Conservation (phyloP, 2,113 vertebrate genomes). For the Vidua macroura region DNA sequence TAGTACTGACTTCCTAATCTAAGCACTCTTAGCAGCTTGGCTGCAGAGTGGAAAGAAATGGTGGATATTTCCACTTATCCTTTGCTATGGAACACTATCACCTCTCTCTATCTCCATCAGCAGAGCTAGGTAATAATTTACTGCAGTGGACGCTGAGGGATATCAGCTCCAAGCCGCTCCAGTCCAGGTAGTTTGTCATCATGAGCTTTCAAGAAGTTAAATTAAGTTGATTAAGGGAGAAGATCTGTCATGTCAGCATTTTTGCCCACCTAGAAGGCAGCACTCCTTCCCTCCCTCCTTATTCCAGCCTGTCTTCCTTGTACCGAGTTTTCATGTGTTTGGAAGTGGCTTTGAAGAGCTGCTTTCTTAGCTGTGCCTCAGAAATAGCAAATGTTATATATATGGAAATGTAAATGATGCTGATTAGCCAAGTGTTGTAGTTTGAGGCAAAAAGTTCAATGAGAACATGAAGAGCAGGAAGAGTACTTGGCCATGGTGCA, state of each 20-base stretch:
- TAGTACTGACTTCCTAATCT: not conserved
- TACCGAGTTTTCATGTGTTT: not conserved
- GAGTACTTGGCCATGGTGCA: not conserved
- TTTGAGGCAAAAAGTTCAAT: slow-evolving; percentile 8
- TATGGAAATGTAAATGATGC: not conserved
- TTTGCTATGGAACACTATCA: slow-evolving; percentile 55
- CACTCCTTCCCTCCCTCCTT: not conserved
- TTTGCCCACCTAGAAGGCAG: slow-evolving; percentile 20
- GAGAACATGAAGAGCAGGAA: not conserved
- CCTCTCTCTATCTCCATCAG: slow-evolving; percentile 59
- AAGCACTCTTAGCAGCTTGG: slow-evolving; percentile 1
- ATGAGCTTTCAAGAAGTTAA: slow-evolving; percentile 58
- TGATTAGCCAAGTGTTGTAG: slow-evolving; percentile 13
- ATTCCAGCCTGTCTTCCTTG: not conserved
- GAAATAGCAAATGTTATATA: not conserved
- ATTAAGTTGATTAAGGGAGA: slow-evolving; percentile 67
- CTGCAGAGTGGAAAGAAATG: slow-evolving; percentile 26
- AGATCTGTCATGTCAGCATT: slow-evolving; percentile 54
- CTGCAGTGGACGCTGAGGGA: slow-evolving; percentile 1
- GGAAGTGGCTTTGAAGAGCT: not conserved
- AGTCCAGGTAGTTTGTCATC: slow-evolving; percentile 64
- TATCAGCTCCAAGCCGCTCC: slow-evolving; percentile 34
- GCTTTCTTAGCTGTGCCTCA: not conserved
- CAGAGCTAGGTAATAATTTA: slow-evolving; percentile 64
- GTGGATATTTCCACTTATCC: slow-evolving; percentile 60